Evolutionary conservation across 92 coral and sea anemone genomes (phyloP), one percentile per base, ranked within the genome.

Genomic region (Porites rus): DNA sequence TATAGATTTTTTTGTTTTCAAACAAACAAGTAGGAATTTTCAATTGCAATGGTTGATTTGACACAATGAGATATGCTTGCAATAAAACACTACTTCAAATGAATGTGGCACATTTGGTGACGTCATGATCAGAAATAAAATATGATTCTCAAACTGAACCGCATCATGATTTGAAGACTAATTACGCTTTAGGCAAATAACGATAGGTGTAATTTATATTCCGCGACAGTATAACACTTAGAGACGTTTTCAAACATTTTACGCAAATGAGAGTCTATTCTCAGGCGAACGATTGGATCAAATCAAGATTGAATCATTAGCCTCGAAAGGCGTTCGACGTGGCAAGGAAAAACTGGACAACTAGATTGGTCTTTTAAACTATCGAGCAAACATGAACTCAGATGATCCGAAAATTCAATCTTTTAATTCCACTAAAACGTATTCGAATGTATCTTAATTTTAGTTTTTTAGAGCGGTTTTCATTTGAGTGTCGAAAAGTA

Each of bases 271-370:
- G 7, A 8, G 14, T 22, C 20, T 21, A 82, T 52, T 46, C 18
- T 56, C 53, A 31, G 54, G 61, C 63, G 51, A 73, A 9, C 73
- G 6, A 61, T 19, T 61, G 28, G 43, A 21, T 12, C 20, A 4
- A 56, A 56, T 19, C 59, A 72, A 53, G 71, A 71, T 81, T 31
- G 69, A 60, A 18, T 38, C 86, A 69, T 68, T 54, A 53, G 63
- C 8, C 19, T 10, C 25, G 12, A 38, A 38, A 38, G 46, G 46
- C 46, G 46, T 38, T 7, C 7, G 56, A 22, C 1, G 25, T 22
- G 56, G 25, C 31, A 14, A 69, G 14, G 2, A 68, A 56, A 66
- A 69, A 28, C 65, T 38, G 52, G 13, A 38, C 20, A 17, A 51
- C 59, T 56, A 3, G 51, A 43, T 54, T 1, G 65, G 38, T 59